Conservation (phyloP, 2,113 vertebrate species). For the Tragulus kanchil region DNA sequence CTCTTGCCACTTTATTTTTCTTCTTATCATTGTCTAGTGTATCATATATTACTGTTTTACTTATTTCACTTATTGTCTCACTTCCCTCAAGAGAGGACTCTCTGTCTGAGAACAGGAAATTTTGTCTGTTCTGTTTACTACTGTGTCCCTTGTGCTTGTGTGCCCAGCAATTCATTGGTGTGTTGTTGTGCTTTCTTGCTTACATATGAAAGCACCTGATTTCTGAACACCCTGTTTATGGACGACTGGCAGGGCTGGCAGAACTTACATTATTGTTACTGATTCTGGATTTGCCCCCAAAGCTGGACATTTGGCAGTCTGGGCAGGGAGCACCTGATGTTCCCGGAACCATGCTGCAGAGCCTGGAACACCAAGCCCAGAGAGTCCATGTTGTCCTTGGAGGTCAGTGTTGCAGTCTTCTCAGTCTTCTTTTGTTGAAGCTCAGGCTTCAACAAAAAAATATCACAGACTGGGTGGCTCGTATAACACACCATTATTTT, state of each 20-base stretch:
- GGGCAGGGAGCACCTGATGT: not conserved
- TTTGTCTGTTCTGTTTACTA: not conserved
- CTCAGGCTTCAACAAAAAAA: not conserved
- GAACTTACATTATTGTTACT: not conserved
- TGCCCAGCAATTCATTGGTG: not conserved
- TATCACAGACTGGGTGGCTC: not conserved
- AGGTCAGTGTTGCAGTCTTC: not conserved
- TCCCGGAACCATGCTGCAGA: not conserved
- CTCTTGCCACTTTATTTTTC: not conserved
- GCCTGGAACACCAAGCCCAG: not conserved
- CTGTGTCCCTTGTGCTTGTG: not conserved
- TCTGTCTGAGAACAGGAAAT: not conserved
- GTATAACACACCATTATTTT: not conserved
- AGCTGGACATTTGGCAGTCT: not conserved
- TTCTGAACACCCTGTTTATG: not conserved
- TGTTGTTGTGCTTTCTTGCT: not conserved
- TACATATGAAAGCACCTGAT: not conserved
- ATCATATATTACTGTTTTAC: not conserved
- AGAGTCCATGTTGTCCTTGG: not conserved
- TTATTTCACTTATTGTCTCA: not conserved
- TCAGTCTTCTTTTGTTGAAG: not conserved
- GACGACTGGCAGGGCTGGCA: not conserved
- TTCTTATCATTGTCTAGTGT: not conserved
- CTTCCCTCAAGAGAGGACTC: not conserved
- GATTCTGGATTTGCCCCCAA: not conserved